Conservation (phyloP, 2,888 invertebrate genomes). For the Neoaliturus tenellus region DNA sequence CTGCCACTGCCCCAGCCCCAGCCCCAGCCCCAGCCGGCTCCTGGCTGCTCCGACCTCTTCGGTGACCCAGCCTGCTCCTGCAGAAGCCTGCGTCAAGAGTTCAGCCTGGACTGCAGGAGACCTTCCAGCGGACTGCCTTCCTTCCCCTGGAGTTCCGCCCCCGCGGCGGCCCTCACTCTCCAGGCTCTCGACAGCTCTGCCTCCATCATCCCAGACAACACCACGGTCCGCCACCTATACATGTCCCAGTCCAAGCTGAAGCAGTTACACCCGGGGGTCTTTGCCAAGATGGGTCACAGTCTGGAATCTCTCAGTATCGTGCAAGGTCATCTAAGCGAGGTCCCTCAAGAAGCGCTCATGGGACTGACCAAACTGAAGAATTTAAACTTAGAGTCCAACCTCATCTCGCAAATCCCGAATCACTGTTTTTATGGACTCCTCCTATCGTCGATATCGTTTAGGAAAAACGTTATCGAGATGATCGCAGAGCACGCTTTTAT, state of each 20-base stretch:
- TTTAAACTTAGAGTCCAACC: conserved; percentile 80
- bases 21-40: conserved; percentile 1
- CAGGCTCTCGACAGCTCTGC: conserved; percentile 91
- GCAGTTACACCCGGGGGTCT: conserved; percentile 60
- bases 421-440: conserved; percentile 92
- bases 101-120: conserved; percentile 91
- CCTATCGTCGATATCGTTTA: conserved; percentile 86
- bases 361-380: background rate
- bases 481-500: conserved; percentile 90
- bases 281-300: background rate
- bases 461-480: conserved; percentile 86
- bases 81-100: conserved; percentile 93
- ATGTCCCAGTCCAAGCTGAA: conserved; percentile 83
- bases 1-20: no score
- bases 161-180: conserved; percentile 88
- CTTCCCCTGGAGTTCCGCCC: conserved; percentile 76
- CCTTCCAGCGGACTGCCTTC: conserved; percentile 85
- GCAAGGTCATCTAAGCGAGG: conserved; percentile 82
- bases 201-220: conserved; percentile 82
- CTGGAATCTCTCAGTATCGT: conserved; percentile 81
- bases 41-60: conserved; percentile 82
- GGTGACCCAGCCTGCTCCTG: conserved; percentile 91
- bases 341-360: conserved; percentile 82
- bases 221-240: conserved; percentile 83
- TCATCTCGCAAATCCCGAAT: conserved; percentile 87